Evolutionary conservation across 1,140 invertebrate genomes (phyloP).

Genomic region (Diploscapter pachys): DNA sequence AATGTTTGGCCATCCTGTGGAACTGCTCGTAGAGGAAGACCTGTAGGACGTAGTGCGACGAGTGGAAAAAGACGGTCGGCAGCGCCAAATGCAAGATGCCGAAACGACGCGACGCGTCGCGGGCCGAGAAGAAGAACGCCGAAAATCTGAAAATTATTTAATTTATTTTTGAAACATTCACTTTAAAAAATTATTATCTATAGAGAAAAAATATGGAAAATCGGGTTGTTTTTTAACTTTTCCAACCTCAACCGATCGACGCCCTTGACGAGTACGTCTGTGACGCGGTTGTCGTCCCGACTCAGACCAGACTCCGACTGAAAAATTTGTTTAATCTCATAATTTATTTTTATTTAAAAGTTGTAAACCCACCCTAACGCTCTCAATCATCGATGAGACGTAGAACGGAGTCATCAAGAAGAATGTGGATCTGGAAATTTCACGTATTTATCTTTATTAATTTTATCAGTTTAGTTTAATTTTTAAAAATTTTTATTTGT

Average conservation of each 20-base stretch:
- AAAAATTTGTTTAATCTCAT: slow-evolving; percentile 18
- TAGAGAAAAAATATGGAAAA: slow-evolving; percentile 11
- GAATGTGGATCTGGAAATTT: slow-evolving; percentile 18
- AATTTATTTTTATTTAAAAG: slow-evolving; percentile 10
- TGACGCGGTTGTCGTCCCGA: slow-evolving; percentile 28
- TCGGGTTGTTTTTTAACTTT: background rate
- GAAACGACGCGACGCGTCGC: slow-evolving; percentile 32
- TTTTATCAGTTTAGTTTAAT: background rate
- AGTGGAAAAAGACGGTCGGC: slow-evolving; percentile 26
- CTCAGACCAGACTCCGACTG: slow-evolving; percentile 40
- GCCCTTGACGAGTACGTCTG: slow-evolving; percentile 35
- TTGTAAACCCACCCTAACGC: slow-evolving; percentile 22
- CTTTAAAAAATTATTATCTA: background rate
- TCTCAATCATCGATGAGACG: slow-evolving; percentile 39
- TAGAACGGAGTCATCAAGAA: slow-evolving; percentile 40
- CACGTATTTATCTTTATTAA: background rate
- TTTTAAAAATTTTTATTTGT: too few relatives aligned
- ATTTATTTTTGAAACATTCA: background rate
- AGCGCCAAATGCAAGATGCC: slow-evolving; percentile 37
- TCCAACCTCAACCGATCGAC: slow-evolving; percentile 38
- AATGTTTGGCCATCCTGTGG: slow-evolving; percentile 31
- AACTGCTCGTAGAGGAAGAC: slow-evolving; percentile 26
- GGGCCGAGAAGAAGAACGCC: slow-evolving; percentile 20
- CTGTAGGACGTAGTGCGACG: slow-evolving; percentile 28
- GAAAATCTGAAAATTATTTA: slow-evolving; percentile 12